phyloP scores from a whole-genome alignment of 2,888 invertebrate genomes.

The Phania funesta region DNA sequence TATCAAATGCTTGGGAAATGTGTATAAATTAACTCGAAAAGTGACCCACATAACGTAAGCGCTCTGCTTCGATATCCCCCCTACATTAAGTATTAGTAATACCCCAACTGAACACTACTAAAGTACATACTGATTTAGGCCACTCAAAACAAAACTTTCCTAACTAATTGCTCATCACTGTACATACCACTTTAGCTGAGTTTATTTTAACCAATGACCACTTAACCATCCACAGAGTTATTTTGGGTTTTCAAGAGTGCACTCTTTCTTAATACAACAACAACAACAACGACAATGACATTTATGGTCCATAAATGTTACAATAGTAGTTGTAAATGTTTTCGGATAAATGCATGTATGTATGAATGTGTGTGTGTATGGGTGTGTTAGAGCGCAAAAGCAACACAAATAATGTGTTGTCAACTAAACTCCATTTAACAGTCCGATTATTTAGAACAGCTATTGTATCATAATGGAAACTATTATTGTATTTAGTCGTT shows the following conservation, averaged over 20 bases:
- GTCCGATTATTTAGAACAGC: constrained; percentile 43
- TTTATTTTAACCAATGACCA: constrained; percentile 8
- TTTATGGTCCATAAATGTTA: not conserved
- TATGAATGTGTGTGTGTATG: not conserved
- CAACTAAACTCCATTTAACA: constrained; percentile 31
- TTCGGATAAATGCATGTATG: too few species aligned
- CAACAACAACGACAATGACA: not conserved
- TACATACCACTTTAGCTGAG: not conserved
- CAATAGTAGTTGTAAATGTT: not conserved
- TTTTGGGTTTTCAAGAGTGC: not conserved
- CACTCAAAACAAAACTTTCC: not conserved
- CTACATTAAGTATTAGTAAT: too few species aligned
- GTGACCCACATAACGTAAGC: too few species aligned
- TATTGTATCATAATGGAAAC: constrained; percentile 50
- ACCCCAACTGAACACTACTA: too few species aligned
- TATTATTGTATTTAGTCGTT: constrained; percentile 25
- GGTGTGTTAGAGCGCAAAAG: not conserved
- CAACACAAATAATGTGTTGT: constrained; percentile 22
- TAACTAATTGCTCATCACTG: not conserved
- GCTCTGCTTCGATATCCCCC: too few species aligned
- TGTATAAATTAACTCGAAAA: too few species aligned
- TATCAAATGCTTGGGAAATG: too few species aligned
- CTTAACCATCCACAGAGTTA: constrained; percentile 15
- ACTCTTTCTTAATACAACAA: constrained; percentile 7
- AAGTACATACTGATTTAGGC: too few species aligned